Evolutionary conservation across 2,113 vertebrate species (phyloP), one percentile per base, ranked within the genome.

Genomic region (Ochotona curzoniae): DNA sequence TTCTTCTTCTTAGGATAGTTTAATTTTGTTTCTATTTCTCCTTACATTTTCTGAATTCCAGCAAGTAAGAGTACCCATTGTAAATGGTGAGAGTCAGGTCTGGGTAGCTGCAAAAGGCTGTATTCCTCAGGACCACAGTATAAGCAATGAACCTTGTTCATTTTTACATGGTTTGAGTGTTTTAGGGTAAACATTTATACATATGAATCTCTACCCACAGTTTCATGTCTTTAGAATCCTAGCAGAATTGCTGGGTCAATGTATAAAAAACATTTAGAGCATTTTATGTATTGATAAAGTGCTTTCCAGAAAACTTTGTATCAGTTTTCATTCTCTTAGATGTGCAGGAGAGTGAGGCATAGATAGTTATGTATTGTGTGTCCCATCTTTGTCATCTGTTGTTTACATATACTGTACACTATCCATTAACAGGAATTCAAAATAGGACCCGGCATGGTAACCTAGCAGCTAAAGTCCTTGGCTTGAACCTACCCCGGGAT

Each of bases 291-390:
- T 76, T 69, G 57, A 82, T n/a, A 76, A 73, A 88, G 82, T 87
- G 38, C 79, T 92, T 94, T 82, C 25, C 69, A 92, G n/a, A 87
- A 78, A 84, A 76, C 18, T 83, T 79, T 7, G n/a, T n/a, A 25
- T 67, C 38, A 47, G 0, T 74, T 89, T 94, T 91, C 47, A 78
- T 75, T 85, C 28, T 5, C 8, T 11, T 85, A 57, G 61, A 54
- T 85, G 25, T 63, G 38, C 86, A 13, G 82, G 51, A 90, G 38
- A 79, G 86, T n/a, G 81, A 38, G 74, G 49, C 12, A 60, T 35
- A 30, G 86, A 60, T 35, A 30, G 86, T 8, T 28, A 38, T 76
- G 67, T 32, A 15, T 44, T 54, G 32, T 6, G 18, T 69, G 51
- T 32, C 18, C 54, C 57, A 28, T 47, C 5, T 1, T 70, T 92